A percentile compares a stretch with the other conserved stretches of the same genome.
These are phyloP conservation scores for Metallyticus violacea DNA, from an alignment of 2,888 invertebrate genomes.

Conservation along the genomic window DNA sequence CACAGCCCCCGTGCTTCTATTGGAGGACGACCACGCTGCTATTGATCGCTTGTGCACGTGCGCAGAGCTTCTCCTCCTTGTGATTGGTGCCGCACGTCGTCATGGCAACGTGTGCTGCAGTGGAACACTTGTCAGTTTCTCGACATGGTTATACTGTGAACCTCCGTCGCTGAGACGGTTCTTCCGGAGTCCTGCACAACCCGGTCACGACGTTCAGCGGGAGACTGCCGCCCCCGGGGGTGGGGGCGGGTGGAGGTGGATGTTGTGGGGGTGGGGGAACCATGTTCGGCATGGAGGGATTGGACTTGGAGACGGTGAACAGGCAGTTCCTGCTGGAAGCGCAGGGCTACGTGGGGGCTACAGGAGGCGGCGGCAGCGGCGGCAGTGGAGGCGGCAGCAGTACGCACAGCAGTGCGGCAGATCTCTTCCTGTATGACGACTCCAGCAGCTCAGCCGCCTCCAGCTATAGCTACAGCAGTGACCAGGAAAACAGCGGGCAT, in stretches of 20 bases:
- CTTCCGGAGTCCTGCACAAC: too few species aligned
- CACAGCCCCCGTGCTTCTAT: background rate
- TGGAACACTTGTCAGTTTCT: too few species aligned
- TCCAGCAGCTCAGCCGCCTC: conserved; percentile 47
- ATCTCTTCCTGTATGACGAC: conserved; percentile 68
- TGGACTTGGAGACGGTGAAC: conserved; percentile 66
- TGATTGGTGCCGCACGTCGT: background rate
- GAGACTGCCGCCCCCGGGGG: background rate
- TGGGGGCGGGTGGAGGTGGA: background rate
- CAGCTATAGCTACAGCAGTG: conserved; percentile 65
- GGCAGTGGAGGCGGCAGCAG: conserved; percentile 51
- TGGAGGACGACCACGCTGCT: background rate
- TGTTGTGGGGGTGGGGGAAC: background rate
- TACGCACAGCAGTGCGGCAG: conserved; percentile 52
- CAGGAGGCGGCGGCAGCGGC: conserved; percentile 46
- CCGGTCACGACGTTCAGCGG: background rate
- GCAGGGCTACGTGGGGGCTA: conserved; percentile 38
- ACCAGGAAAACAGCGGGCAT: conserved; percentile 69
- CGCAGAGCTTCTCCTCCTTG: too few species aligned
- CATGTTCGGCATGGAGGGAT: conserved; percentile 67
- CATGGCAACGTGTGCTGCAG: too few species aligned
- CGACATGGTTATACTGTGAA: too few species aligned
- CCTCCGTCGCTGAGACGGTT: too few species aligned
- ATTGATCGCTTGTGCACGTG: background rate
- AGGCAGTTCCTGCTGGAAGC: conserved; percentile 62